phyloP scores from a whole-genome alignment of 2,113 vertebrate genomes.

The Anthoscopus minutus region DNA sequence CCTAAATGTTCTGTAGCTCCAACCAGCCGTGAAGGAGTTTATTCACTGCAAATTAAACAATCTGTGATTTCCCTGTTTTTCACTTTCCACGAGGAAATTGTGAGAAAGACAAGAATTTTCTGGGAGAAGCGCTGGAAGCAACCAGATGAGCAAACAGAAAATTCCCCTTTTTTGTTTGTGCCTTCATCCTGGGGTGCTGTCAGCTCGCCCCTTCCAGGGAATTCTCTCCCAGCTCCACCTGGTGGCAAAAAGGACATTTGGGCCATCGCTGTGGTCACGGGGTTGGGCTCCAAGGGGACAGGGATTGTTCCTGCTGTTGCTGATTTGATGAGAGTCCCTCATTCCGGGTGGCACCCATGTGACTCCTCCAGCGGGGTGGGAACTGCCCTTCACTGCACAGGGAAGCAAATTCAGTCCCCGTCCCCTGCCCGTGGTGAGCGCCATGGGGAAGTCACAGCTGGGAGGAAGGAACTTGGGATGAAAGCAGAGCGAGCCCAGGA shows the following conservation, averaged over 20 bases:
- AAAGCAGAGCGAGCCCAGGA: background rate
- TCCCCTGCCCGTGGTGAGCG: fast-evolving
- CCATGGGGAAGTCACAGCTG: background rate
- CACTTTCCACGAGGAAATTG: background rate
- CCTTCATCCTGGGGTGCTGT: background rate
- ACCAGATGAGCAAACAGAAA: background rate
- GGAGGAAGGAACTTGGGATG: background rate
- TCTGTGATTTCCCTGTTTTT: fast-evolving
- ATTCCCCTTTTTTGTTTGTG: background rate
- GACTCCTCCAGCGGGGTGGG: fast-evolving
- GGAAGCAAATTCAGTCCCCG: fast-evolving
- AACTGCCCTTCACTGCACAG: background rate
- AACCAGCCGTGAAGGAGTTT: background rate
- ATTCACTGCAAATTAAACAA: background rate
- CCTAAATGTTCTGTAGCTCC: background rate
- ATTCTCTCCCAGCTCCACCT: slow-evolving; percentile 50
- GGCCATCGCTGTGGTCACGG: fast-evolving
- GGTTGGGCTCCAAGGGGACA: background rate
- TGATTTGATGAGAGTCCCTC: fast-evolving
- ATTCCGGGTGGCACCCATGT: fast-evolving
- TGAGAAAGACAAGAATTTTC: background rate
- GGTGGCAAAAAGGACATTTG: background rate
- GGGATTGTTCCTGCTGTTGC: background rate
- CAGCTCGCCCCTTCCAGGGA: background rate
- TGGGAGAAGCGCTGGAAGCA: fast-evolving